A percentile compares a stretch with the other conserved stretches of the same genome.
Evolutionary conservation across 2,113 vertebrate species (phyloP).

Genomic region (Silurus meridionalis): DNA sequence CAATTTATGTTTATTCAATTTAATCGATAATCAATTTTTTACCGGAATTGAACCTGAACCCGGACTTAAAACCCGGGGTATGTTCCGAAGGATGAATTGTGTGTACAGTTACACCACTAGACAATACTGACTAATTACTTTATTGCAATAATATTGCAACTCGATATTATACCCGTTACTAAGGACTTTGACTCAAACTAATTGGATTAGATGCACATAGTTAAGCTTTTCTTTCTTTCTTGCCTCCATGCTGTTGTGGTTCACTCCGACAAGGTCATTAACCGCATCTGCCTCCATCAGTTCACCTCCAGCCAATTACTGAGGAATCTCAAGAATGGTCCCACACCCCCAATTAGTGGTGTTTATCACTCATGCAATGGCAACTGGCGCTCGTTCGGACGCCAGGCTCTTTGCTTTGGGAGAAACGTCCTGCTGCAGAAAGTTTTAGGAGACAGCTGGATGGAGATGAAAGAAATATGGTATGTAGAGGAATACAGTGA

Average conservation of each 20-base stretch:
- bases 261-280: conserved; percentile 5
- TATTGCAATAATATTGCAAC: background rate
- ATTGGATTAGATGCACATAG: conserved; percentile 8
- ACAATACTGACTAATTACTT: no score
- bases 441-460: conserved; percentile 39
- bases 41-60: no score
- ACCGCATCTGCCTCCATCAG: conserved; percentile 19
- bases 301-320: conserved; percentile 49
- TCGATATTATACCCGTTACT: background rate
- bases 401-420: conserved; percentile 29
- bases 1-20: no score
- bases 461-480: background rate
- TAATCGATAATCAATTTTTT: no score
- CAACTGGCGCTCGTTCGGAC: conserved; percentile 32
- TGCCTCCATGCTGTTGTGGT: background rate
- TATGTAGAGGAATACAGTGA: background rate
- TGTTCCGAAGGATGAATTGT: no score
- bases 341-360: conserved; percentile 46
- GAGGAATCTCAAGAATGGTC: conserved; percentile 50
- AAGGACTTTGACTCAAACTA: conserved; percentile 19
- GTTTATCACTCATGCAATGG: conserved; percentile 44
- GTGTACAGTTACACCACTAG: no score
- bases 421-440: conserved; percentile 22
- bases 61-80: no score
- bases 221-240: background rate